Conservation (phyloP, 2,113 vertebrate species). For the Pica pica region DNA sequence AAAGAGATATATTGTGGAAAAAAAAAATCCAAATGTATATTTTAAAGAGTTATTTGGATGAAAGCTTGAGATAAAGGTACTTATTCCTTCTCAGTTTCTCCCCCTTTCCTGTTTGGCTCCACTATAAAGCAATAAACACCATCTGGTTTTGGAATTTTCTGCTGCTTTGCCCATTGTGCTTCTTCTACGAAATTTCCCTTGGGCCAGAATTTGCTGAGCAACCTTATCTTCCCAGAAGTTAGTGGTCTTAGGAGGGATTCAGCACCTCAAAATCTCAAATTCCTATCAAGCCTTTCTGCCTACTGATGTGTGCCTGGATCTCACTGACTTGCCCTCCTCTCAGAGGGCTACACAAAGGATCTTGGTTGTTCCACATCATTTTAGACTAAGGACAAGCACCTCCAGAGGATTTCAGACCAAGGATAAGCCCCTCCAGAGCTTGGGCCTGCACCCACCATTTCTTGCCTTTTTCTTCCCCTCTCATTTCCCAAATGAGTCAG, state of each 20-base stretch:
- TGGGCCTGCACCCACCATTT: neutral
- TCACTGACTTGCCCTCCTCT: neutral
- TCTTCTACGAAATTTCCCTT: conserved; percentile 16
- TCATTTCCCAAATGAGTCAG: neutral
- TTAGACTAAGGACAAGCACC: neutral
- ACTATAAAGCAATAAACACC: conserved; percentile 16
- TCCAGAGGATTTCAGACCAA: neutral
- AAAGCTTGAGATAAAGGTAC: neutral
- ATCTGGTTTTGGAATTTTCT: conserved; percentile 14
- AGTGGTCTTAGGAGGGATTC: neutral
- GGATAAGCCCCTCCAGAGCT: neutral
- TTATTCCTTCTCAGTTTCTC: neutral
- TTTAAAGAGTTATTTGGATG: neutral
- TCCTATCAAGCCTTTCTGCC: neutral
- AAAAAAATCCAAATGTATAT: neutral
- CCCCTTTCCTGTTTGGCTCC: conserved; percentile 20
- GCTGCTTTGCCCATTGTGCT: neutral
- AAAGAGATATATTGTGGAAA: neutral
- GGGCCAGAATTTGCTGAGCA: conserved; percentile 13
- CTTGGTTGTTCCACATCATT: neutral
- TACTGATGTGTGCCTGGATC: neutral
- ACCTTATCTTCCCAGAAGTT: conserved; percentile 11
- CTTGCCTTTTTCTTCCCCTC: neutral
- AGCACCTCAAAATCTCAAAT: neutral
- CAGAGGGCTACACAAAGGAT: neutral